Conservation (phyloP, 2,797 vertebrate genomes). For the Poeciliopsis infans region DNA sequence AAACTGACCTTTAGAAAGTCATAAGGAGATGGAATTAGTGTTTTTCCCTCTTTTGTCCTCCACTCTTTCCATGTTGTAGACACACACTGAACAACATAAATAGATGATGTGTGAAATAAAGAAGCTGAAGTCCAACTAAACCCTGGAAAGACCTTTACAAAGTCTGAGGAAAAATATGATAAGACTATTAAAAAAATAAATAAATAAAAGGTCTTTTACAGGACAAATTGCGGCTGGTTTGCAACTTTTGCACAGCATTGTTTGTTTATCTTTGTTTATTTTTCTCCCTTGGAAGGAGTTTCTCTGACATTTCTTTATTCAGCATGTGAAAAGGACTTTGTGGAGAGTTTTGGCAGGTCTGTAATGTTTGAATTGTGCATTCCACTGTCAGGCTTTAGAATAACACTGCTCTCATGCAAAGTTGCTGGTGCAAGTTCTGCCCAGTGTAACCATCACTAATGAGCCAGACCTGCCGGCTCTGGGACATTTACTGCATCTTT, state of each 20-base stretch:
- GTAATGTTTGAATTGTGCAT: slow-evolving; percentile 80
- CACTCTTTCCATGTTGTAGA: background rate
- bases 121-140: background rate
- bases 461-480: slow-evolving; percentile 16
- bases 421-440: slow-evolving; percentile 58
- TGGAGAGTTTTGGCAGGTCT: slow-evolving; percentile 46
- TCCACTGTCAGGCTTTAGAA: slow-evolving; percentile 78
- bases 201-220: background rate
- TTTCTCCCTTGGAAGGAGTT: slow-evolving; percentile 14
- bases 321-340: slow-evolving; percentile 45
- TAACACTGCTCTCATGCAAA: slow-evolving; percentile 71
- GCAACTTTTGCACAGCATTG: background rate
- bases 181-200: background rate
- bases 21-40: background rate
- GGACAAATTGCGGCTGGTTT: background rate
- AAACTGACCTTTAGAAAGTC: background rate
- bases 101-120: background rate
- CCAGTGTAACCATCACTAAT: slow-evolving; percentile 31
- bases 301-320: slow-evolving; percentile 54
- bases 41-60: background rate
- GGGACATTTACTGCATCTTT: slow-evolving; percentile 14
- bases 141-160: background rate
- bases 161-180: background rate
- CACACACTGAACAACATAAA: background rate
- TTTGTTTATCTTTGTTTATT: background rate